Evolutionary conservation across 2,888 invertebrate genomes (phyloP).

Genomic region (Deroplatys truncata): DNA sequence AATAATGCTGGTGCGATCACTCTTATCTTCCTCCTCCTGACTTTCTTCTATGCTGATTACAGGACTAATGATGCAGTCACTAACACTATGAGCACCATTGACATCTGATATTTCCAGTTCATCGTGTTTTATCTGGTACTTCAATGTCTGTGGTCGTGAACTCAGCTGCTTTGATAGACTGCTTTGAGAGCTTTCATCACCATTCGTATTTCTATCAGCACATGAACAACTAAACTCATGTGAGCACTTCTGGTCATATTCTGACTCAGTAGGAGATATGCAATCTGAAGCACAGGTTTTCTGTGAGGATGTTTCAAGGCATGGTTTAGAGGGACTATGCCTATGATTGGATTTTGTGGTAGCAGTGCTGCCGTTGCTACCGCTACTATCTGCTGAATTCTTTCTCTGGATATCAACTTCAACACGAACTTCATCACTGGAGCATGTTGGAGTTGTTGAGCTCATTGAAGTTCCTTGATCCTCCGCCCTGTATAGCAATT

Average conservation of each 20-base stretch:
- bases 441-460: background rate
- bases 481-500: background rate
- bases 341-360: background rate
- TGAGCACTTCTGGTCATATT: background rate
- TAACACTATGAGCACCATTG: background rate
- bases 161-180: background rate
- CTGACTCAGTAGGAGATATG: background rate
- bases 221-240: background rate
- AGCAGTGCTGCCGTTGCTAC: slow-evolving; percentile 20
- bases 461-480: background rate
- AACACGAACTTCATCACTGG: slow-evolving; percentile 31
- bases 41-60: slow-evolving; percentile 14
- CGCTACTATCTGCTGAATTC: slow-evolving; percentile 28
- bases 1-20: background rate
- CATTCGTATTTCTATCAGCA: background rate
- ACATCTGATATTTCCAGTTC: background rate
- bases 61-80: background rate
- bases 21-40: background rate
- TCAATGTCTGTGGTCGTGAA: background rate
- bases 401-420: slow-evolving; percentile 21
- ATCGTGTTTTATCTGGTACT: background rate
- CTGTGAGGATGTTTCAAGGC: background rate
- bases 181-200: background rate
- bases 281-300: background rate
- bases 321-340: background rate